phyloP scores from a whole-genome alignment of 2,113 vertebrate genomes.

The Mionectes macconnelli region DNA sequence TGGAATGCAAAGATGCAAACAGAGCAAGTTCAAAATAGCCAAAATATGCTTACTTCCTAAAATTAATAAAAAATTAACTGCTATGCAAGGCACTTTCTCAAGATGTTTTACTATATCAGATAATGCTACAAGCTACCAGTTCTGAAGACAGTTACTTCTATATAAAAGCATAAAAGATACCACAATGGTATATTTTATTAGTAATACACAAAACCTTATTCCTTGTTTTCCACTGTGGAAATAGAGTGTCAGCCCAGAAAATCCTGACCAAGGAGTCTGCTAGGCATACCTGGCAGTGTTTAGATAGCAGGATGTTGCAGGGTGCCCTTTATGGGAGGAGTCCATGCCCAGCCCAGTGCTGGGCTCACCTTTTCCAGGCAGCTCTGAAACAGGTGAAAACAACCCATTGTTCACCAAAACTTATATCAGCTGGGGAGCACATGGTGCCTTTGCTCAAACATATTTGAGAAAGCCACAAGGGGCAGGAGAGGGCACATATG shows the following conservation, averaged over 20 bases:
- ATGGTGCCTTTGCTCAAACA: background rate
- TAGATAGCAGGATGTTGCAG: background rate
- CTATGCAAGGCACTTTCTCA: background rate
- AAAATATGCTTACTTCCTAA: background rate
- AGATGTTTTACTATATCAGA: background rate
- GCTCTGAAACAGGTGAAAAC: background rate
- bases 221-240: background rate
- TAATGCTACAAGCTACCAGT: background rate
- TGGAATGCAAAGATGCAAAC: background rate
- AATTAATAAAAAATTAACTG: background rate
- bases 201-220: background rate
- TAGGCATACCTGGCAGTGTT: background rate
- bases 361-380: background rate
- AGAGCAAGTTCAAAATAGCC: background rate
- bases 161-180: background rate
- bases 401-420: background rate
- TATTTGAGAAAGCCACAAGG: background rate
- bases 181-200: background rate
- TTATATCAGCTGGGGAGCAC: background rate
- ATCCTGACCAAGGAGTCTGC: background rate
- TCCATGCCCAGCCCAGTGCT: background rate
- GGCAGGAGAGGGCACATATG: rapidly evolving
- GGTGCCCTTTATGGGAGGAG: background rate
- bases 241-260: background rate
- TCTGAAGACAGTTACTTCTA: background rate